These are phyloP conservation scores for Muntiacus muntjak DNA, from an alignment of 2,113 vertebrate species.

Conservation along the genomic window DNA sequence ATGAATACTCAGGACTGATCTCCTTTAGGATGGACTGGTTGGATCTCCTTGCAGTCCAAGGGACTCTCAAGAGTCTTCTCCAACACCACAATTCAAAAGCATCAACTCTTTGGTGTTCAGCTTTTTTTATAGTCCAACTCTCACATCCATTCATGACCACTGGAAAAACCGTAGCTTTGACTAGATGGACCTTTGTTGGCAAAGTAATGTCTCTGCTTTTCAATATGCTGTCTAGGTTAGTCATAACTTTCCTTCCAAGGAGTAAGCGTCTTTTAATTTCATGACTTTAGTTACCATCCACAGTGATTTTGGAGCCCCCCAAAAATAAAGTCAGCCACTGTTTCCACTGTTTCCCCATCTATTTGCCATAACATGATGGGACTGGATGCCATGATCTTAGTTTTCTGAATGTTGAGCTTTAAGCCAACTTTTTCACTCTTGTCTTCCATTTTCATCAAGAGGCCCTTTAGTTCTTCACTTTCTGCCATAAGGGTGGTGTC, in stretches of 20 bases:
- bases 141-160: not conserved
- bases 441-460: not conserved
- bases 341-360: not conserved
- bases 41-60: not conserved
- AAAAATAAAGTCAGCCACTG: not conserved
- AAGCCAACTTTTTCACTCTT: not conserved
- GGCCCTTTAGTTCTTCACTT: not conserved
- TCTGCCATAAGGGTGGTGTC: not conserved
- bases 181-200: not conserved
- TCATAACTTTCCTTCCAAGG: not conserved
- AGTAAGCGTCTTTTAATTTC: not conserved
- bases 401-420: not conserved
- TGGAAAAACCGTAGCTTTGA: not conserved
- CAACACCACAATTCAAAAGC: not conserved
- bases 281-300: not conserved
- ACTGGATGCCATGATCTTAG: accelerated
- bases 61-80: not conserved
- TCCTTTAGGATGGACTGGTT: not conserved
- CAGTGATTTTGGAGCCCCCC: accelerated
- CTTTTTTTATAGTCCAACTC: not conserved
- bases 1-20: not conserved
- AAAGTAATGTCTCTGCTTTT: not conserved
- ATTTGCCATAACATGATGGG: not conserved
- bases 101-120: not conserved
- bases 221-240: not conserved